These are phyloP conservation scores for Drosophila arawakana DNA, from an alignment of 1,140 invertebrate genomes.

Conservation along the genomic window DNA sequence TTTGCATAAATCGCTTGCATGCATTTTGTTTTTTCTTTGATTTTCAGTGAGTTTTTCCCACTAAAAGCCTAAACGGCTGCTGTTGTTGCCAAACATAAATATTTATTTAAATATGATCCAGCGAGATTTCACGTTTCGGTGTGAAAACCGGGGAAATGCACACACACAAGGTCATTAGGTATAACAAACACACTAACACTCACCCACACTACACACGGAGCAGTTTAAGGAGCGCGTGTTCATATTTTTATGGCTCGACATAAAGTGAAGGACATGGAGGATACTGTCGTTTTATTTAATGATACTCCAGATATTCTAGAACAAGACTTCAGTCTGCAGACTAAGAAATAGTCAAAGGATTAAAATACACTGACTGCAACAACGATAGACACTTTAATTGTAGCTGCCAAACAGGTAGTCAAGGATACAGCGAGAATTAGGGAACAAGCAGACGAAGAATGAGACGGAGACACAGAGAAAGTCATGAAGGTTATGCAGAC, in stretches of 20 bases:
- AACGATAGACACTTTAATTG: constrained; percentile 29
- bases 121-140: constrained; percentile 66
- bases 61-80: constrained; percentile 71
- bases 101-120: constrained; percentile 80
- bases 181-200: constrained; percentile 3
- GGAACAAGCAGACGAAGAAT: neutral
- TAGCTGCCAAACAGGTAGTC: constrained; percentile 41
- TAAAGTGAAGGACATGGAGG: constrained; percentile 16
- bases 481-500: constrained; percentile 22
- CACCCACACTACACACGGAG: neutral
- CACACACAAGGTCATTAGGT: constrained; percentile 43
- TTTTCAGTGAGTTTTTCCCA: constrained; percentile 54
- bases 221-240: constrained; percentile 14
- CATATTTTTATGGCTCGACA: constrained; percentile 49
- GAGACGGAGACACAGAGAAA: constrained; percentile 8
- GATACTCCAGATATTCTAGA: neutral
- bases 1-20: constrained; percentile 39
- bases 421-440: constrained; percentile 11
- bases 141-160: constrained; percentile 67
- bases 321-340: neutral
- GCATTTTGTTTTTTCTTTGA: constrained; percentile 5
- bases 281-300: neutral
- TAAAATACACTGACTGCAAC: neutral
- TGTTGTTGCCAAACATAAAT: constrained; percentile 60
- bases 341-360: constrained; percentile 17